A percentile compares a stretch with the other conserved stretches of the same genome.
Conservation (phyloP, 2,113 vertebrate species). For the Okapia johnstoni region DNA sequence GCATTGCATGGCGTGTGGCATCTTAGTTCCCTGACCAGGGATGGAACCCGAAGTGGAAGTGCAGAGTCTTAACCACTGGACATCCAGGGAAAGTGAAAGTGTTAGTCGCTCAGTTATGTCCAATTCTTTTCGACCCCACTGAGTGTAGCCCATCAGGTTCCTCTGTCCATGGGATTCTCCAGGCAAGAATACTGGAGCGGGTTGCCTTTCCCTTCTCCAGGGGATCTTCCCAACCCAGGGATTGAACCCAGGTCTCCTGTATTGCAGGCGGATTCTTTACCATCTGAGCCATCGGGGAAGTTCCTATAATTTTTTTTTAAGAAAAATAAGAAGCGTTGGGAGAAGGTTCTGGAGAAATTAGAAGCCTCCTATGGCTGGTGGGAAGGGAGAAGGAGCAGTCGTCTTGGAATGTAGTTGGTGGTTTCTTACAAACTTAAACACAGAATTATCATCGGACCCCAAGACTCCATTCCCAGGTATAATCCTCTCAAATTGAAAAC, state of each 20-base stretch:
- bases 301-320: not conserved
- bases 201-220: not conserved
- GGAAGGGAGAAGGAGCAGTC: not conserved
- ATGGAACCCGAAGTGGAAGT: not conserved
- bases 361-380: not conserved
- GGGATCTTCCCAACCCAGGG: not conserved
- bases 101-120: not conserved
- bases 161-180: not conserved
- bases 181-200: not conserved
- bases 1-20: not conserved
- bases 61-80: not conserved
- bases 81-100: not conserved
- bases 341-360: not conserved
- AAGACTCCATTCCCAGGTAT: not conserved
- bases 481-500: not conserved
- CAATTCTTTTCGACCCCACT: not conserved
- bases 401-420: rapidly evolving
- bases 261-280: not conserved
- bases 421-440: not conserved
- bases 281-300: not conserved
- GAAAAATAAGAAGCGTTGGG: rapidly evolving
- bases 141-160: not conserved
- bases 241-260: not conserved
- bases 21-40: not conserved
- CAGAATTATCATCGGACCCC: rapidly evolving